Evolutionary conservation across 2,113 vertebrate species (phyloP).

Genomic region (Platycercus adscitus): DNA sequence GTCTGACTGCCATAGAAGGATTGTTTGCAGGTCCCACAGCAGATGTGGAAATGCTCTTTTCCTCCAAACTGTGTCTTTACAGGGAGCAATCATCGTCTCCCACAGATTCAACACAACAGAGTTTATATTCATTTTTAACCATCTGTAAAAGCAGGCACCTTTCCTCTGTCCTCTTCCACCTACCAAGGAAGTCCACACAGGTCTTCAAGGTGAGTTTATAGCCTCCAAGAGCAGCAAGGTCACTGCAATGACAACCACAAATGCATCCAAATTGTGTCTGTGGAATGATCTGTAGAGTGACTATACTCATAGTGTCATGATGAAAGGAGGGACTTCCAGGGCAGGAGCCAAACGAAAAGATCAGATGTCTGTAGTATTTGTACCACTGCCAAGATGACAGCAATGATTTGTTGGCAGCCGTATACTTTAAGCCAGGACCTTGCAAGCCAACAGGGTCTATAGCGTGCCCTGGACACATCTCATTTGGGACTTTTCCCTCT

Average conservation of each 20-base stretch:
- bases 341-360: slow-evolving; percentile 26
- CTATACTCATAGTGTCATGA: not conserved
- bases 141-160: not conserved
- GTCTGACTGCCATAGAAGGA: not conserved
- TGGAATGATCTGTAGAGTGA: not conserved
- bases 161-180: not conserved
- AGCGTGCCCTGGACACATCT: not conserved
- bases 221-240: not conserved
- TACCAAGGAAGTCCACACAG: accelerated
- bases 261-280: not conserved
- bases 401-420: slow-evolving; percentile 27
- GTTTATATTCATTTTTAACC: not conserved
- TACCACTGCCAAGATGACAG: not conserved
- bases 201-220: not conserved
- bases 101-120: not conserved
- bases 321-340: not conserved
- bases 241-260: not conserved
- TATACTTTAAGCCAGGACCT: not conserved
- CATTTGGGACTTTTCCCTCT: not conserved
- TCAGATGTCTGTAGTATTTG: not conserved
- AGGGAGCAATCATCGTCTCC: not conserved
- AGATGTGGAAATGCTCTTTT: slow-evolving; percentile 5
- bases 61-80: not conserved
- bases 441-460: not conserved
- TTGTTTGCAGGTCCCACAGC: not conserved